These are phyloP conservation scores for Drosophila subquinaria DNA, from an alignment of 2,888 invertebrate species.

Conservation along the genomic window DNA sequence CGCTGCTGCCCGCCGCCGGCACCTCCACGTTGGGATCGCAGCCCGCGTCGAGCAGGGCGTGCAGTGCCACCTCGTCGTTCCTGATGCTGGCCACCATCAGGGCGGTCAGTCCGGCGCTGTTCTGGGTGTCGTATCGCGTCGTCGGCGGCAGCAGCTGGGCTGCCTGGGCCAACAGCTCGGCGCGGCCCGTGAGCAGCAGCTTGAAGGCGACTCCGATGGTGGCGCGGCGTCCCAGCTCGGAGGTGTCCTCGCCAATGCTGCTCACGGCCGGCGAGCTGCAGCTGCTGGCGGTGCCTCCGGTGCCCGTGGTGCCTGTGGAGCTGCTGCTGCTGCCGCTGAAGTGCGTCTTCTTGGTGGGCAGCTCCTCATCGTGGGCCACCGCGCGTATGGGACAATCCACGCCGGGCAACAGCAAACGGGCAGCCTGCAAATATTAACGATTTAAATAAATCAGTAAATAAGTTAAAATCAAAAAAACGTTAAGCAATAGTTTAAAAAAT, in stretches of 20 bases:
- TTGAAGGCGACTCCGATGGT: slow-evolving; percentile 92
- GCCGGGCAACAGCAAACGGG: slow-evolving; percentile 93
- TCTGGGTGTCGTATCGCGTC: slow-evolving; percentile 91
- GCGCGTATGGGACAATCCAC: slow-evolving; percentile 95
- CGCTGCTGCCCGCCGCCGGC: slow-evolving; percentile 86
- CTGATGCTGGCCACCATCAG: slow-evolving; percentile 93
- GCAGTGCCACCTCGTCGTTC: slow-evolving; percentile 92
- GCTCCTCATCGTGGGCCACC: slow-evolving; percentile 87
- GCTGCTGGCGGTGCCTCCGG: slow-evolving; percentile 64
- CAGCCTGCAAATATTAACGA: slow-evolving; percentile 85
- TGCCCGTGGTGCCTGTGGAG: slow-evolving; percentile 12
- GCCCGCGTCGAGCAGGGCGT: slow-evolving; percentile 91
- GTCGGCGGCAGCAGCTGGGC: slow-evolving; percentile 90
- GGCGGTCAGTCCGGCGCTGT: slow-evolving; percentile 92
- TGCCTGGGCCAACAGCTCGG: slow-evolving; percentile 92
- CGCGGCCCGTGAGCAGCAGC: slow-evolving; percentile 91
- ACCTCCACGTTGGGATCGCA: slow-evolving; percentile 94
- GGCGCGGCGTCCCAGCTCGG: slow-evolving; percentile 88
- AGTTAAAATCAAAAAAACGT: no score
- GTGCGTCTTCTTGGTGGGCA: slow-evolving; percentile 85
- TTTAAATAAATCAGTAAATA: background rate
- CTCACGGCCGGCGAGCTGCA: slow-evolving; percentile 59
- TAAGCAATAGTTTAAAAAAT: no score
- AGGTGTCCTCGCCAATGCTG: slow-evolving; percentile 81
- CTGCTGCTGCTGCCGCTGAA: slow-evolving; percentile 49